These are phyloP conservation scores for Aphaenogaster floridana DNA, from an alignment of 1,140 invertebrate genomes.

Conservation along the genomic window DNA sequence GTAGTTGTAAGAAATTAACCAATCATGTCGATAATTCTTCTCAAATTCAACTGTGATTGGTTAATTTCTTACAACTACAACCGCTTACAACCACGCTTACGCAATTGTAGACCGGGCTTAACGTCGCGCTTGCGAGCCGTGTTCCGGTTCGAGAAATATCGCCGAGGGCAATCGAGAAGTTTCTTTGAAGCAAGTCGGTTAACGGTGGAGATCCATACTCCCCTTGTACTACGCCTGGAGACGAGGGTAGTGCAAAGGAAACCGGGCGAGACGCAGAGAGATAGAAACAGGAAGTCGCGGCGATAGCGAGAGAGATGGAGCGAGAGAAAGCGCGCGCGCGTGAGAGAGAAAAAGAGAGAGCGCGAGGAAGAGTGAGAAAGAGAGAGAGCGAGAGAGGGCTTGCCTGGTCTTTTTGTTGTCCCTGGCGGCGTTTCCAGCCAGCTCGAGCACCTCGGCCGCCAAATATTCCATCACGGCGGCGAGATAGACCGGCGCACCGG, in stretches of 20 bases:
- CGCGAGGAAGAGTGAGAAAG: neutral
- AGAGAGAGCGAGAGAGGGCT: conserved; percentile 40
- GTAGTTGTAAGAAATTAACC: too few species aligned
- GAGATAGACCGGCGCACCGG: conserved; percentile 90
- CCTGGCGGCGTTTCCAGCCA: conserved; percentile 87
- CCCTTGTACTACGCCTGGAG: neutral
- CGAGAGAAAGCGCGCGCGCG: conserved; percentile 14
- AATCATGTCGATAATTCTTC: too few species aligned
- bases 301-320: neutral
- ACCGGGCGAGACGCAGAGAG: conserved; percentile 12
- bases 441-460: conserved; percentile 89
- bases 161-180: neutral
- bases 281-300: conserved; percentile 37
- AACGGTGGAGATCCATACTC: neutral
- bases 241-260: neutral
- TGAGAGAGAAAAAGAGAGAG: neutral
- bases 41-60: too few species aligned
- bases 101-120: too few species aligned
- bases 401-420: conserved; percentile 86
- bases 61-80: too few species aligned
- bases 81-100: too few species aligned
- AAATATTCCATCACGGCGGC: conserved; percentile 89
- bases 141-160: neutral
- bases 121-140: neutral
- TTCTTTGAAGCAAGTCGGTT: neutral